Conservation (phyloP, 1,140 invertebrate species). For the Hestina assimilis region DNA sequence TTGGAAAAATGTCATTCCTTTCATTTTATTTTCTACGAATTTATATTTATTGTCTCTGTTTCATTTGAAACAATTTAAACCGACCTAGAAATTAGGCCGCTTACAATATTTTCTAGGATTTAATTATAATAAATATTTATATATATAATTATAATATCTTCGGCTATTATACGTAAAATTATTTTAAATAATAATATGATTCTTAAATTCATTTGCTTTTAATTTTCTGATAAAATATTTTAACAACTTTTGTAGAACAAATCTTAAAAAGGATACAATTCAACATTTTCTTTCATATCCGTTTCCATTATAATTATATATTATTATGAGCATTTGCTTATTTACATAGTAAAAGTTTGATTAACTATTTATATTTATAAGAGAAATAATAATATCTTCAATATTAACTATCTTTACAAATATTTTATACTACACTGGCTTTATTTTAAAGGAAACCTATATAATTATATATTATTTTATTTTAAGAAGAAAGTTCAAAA, state of each 20-base stretch:
- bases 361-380: background rate
- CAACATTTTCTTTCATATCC: background rate
- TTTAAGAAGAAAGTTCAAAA: no score
- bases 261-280: no score
- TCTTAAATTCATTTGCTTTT: background rate
- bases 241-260: background rate
- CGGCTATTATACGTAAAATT: background rate
- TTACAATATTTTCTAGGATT: background rate
- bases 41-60: conserved; percentile 26
- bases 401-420: conserved; percentile 18
- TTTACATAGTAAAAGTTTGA: conserved; percentile 20
- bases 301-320: background rate
- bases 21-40: conserved; percentile 17
- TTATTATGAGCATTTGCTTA: conserved; percentile 22
- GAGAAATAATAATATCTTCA: conserved; percentile 25
- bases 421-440: conserved; percentile 5
- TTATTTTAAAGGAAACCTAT: conserved; percentile 20
- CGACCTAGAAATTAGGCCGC: background rate
- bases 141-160: background rate
- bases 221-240: background rate
- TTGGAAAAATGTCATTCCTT: background rate
- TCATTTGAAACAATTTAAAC: conserved; percentile 18
- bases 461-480: background rate
- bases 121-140: background rate
- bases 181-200: background rate